Percentiles rank a stretch among this genome's conserved stretches.
These are phyloP conservation scores for Notospermus geniculatus DNA, from an alignment of 1,140 invertebrate species.

Conservation along the genomic window DNA sequence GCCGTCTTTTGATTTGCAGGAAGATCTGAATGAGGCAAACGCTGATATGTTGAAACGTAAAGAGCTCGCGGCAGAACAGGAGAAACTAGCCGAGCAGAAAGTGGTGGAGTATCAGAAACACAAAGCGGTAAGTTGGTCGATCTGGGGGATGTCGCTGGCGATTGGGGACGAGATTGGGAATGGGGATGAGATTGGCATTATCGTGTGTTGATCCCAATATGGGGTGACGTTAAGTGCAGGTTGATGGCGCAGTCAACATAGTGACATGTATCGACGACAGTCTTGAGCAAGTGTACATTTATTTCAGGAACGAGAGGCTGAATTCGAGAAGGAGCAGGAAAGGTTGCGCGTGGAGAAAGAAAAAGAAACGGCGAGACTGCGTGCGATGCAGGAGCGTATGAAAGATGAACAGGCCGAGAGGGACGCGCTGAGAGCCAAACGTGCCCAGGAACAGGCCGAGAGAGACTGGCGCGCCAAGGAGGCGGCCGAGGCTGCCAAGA, in stretches of 20 bases:
- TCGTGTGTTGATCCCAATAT: neutral
- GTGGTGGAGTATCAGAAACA: conserved; percentile 54
- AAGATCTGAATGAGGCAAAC: conserved; percentile 54
- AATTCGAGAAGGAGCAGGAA: conserved; percentile 53
- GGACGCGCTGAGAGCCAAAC: conserved; percentile 53
- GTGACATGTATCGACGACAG: no score
- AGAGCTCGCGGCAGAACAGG: conserved; percentile 45
- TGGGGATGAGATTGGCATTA: neutral
- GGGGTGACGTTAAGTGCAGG: neutral
- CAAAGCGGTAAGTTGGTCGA: conserved; percentile 55
- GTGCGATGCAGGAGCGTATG: conserved; percentile 53
- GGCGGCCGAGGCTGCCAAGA: conserved; percentile 47
- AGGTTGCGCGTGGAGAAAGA: conserved; percentile 55
- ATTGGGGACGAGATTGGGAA: no score
- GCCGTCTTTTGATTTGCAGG: conserved; percentile 31
- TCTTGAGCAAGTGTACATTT: no score
- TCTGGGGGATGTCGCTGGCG: no score
- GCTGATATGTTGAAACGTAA: conserved; percentile 48
- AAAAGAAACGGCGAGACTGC: conserved; percentile 50
- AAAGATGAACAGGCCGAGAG: conserved; percentile 54
- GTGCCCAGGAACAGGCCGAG: conserved; percentile 55
- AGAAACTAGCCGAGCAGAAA: conserved; percentile 48
- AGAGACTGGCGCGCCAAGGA: conserved; percentile 56
- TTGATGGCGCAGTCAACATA: neutral
- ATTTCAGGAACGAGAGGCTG: conserved; percentile 51